Percentiles rank a stretch among this genome's conserved stretches.
Evolutionary conservation across 2,797 vertebrate genomes (phyloP).

Genomic region (Scomberomorus guttatus): DNA sequence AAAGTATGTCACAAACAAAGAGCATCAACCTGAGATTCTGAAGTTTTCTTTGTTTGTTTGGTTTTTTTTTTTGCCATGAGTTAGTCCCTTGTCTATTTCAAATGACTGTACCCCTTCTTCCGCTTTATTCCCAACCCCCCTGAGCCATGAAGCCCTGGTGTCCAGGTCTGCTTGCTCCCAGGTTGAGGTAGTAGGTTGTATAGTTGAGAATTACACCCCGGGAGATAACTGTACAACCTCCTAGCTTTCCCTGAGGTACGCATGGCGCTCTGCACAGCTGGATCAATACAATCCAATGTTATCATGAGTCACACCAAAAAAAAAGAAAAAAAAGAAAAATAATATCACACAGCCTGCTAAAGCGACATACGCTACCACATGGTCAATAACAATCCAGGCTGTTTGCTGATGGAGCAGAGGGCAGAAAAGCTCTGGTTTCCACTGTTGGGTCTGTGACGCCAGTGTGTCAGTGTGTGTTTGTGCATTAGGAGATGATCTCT

Average conservation of each 20-base stretch:
- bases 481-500: not conserved
- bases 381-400: constrained; percentile 28
- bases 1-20: constrained; percentile 2
- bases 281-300: constrained; percentile 39
- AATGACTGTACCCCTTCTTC: not conserved
- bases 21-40: not conserved
- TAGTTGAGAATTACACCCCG: constrained; percentile 98
- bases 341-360: constrained; percentile 13
- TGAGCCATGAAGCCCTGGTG: constrained; percentile 18
- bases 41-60: not conserved
- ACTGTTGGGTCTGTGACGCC: constrained; percentile 17
- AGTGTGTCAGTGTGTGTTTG: constrained; percentile 13
- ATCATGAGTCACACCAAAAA: not conserved
- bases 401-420: constrained; percentile 38
- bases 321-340: not conserved
- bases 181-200: constrained; percentile 99
- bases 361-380: constrained; percentile 11
- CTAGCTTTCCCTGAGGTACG: constrained; percentile 99
- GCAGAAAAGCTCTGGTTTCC: constrained; percentile 7
- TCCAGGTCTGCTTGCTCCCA: constrained; percentile 87
- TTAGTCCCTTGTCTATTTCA: not conserved
- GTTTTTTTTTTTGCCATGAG: not conserved
- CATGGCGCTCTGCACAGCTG: constrained; percentile 77
- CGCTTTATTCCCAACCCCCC: not conserved
- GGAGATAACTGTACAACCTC: constrained; percentile 99